Evolutionary conservation across 2,113 vertebrate genomes (phyloP).

Genomic region (Penelope pileata): DNA sequence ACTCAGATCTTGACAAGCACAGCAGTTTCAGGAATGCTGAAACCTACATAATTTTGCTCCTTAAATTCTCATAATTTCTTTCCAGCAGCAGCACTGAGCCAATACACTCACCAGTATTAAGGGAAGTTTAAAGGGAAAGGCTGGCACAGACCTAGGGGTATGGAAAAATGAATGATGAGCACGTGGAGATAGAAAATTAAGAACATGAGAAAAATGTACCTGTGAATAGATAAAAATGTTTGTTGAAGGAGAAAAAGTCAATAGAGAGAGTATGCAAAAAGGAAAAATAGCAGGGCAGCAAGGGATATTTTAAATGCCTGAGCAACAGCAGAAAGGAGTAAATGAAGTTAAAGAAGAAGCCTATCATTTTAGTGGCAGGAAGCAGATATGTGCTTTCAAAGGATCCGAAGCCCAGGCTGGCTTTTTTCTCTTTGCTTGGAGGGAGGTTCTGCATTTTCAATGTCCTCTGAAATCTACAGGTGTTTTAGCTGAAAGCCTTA

Average conservation of each 20-base stretch:
- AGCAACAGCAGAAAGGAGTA: not conserved
- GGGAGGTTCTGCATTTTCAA: not conserved
- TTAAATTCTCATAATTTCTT: not conserved
- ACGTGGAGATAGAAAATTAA: not conserved
- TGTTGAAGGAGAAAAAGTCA: not conserved
- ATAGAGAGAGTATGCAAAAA: not conserved
- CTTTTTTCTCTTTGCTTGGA: not conserved
- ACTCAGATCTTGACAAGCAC: constrained; percentile 11
- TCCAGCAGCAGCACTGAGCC: not conserved
- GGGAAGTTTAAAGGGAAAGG: not conserved
- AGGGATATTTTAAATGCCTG: not conserved
- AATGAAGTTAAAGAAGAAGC: not conserved
- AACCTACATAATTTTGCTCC: not conserved
- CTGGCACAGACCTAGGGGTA: not conserved
- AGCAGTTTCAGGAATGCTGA: not conserved
- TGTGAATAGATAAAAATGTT: not conserved
- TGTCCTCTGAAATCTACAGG: not conserved
- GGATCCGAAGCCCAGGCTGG: not conserved
- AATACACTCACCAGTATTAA: not conserved
- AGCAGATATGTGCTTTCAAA: not conserved
- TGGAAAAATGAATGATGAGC: not conserved
- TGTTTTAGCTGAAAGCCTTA: not conserved
- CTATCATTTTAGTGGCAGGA: not conserved
- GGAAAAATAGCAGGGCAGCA: not conserved
- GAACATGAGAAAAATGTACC: not conserved